Percentiles rank a stretch among this genome's conserved stretches.
Conservation (phyloP, 2,113 vertebrate genomes). For the Gila orcuttii region DNA sequence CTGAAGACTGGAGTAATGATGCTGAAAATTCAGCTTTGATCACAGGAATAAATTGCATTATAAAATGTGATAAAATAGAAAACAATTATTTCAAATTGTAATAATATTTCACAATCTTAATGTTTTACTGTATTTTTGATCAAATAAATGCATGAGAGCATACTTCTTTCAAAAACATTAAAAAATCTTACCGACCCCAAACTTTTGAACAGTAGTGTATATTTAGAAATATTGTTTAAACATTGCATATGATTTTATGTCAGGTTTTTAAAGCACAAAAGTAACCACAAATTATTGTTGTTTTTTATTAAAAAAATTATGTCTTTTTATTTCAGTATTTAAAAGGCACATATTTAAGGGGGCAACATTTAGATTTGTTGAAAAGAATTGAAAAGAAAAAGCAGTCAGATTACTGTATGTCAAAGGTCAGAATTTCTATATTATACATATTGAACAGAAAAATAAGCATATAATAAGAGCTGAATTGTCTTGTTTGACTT, state of each 20-base stretch:
- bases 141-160: no score
- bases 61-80: no score
- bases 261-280: neutral
- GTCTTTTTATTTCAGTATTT: slow-evolving; percentile 65
- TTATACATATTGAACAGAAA: slow-evolving; percentile 48
- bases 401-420: slow-evolving; percentile 37
- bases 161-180: no score
- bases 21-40: no score
- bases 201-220: no score
- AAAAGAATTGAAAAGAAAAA: slow-evolving; percentile 21
- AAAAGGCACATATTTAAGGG: slow-evolving; percentile 45
- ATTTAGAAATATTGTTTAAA: neutral
- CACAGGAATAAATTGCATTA: no score
- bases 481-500: neutral
- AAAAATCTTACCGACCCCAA: no score
- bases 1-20: no score
- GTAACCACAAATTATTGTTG: neutral
- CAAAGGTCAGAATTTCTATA: slow-evolving; percentile 40
- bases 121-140: no score
- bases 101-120: no score
- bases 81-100: no score
- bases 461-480: slow-evolving; percentile 24
- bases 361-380: slow-evolving; percentile 55
- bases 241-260: neutral
- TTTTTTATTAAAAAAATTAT: slow-evolving; percentile 58